These are phyloP conservation scores for Empidonax alnorum DNA, from an alignment of 2,113 vertebrate species.

Conservation along the genomic window DNA sequence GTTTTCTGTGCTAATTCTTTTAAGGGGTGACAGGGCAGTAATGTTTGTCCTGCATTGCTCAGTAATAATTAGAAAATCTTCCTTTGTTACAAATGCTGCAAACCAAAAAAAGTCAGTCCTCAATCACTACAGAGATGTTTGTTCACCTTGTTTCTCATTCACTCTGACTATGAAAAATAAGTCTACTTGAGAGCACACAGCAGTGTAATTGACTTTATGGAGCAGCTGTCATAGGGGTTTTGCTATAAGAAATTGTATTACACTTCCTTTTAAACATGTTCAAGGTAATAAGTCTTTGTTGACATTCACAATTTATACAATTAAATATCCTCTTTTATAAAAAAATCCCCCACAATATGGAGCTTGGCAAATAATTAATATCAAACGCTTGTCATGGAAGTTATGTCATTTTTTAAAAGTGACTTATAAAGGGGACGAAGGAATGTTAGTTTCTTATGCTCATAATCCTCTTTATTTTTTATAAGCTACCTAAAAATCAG, in stretches of 20 bases:
- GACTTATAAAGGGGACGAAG: neutral
- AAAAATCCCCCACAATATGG: neutral
- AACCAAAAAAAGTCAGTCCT: conserved; percentile 33
- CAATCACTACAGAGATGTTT: conserved; percentile 40
- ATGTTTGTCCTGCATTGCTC: neutral
- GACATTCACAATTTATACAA: conserved; percentile 63
- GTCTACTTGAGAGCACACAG: conserved; percentile 13
- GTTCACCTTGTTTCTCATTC: conserved; percentile 49
- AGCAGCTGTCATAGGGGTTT: conserved; percentile 56
- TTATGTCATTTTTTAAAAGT: neutral
- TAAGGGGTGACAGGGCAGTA: neutral
- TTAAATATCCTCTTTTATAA: conserved; percentile 43
- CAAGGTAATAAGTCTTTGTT: conserved; percentile 71
- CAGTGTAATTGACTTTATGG: conserved; percentile 60
- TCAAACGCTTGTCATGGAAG: conserved; percentile 53
- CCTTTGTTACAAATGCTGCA: conserved; percentile 13
- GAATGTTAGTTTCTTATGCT: neutral
- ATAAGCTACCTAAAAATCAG: neutral
- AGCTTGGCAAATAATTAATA: conserved; percentile 70
- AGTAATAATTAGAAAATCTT: conserved; percentile 33
- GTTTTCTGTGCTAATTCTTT: neutral
- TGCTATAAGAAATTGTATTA: conserved; percentile 69
- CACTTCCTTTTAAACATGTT: conserved; percentile 64
- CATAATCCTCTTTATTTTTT: neutral
- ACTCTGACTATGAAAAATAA: conserved; percentile 54